Base-by-base conservation (phyloP, 2,888 invertebrate genomes). In the Lissocephala sabroskyi region DNA sequence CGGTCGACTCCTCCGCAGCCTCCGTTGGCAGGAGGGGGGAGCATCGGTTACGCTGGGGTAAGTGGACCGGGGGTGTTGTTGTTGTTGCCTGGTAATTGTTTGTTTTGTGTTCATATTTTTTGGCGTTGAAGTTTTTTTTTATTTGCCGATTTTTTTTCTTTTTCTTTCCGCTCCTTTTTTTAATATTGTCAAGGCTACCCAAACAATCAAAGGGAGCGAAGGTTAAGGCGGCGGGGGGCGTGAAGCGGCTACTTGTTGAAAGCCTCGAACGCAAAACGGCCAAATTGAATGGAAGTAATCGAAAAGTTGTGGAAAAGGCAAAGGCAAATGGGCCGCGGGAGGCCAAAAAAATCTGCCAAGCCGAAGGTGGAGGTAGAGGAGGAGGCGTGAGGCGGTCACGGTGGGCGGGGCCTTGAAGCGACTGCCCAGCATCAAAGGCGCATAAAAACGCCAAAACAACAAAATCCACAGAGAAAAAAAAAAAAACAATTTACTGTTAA, bases 71-170 rank as follows among this genome's bases (percentile, higher is more conserved):
- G 52, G 51, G 35, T 18, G 35, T 56, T 65, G 64, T 62, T n/a
- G 49, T 67, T 70, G 56, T 47, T 47, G 45, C 46, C 45, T n/a
- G 52, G 52, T 59, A 62, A 56, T 62, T 63, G 60, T 62, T 60
- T 71, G 59, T 49, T 61, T 68, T 68, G 59, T 65, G 58, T 65
- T 73, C 52, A 63, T 68, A 59, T 55, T 52, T 58, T 51, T 48
- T 50, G 48, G 42, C 16, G 35, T 3, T 23, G 4, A 23, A 23
- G 23, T 23, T 23, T 23, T 5, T 23, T 23, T 23, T 23, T 30
- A 6, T 30, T 30, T 30, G 10, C 9, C 17, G 14, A 13, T 17
- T 16, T 17, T 43, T 16, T 30, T 36, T n/a, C 1, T n/a, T 18
- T 18, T 37, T 18, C 11, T 17, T 10, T 19, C 10, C 10, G 16